Conservation (phyloP, 2,888 invertebrate genomes). For the Antheraea yamamai region DNA sequence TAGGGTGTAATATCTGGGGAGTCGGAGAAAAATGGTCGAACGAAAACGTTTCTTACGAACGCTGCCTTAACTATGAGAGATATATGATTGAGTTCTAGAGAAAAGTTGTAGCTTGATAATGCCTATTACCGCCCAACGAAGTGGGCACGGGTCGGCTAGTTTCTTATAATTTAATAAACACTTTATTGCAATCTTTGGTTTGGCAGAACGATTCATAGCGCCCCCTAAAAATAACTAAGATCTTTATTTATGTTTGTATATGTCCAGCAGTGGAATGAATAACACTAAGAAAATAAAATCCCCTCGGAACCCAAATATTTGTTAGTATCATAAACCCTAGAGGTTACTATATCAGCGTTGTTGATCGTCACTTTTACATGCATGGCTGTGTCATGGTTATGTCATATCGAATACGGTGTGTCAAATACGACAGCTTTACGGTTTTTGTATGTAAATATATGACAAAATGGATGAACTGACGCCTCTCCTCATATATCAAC, state of each 20-base stretch:
- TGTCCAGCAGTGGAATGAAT: neutral
- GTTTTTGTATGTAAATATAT: slow-evolving; percentile 61
- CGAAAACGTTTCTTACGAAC: no score
- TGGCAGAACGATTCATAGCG: neutral
- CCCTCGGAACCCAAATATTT: slow-evolving; percentile 12
- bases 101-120: no score
- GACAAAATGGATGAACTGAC: slow-evolving; percentile 53
- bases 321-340: neutral
- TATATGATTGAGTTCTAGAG: no score
- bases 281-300: neutral
- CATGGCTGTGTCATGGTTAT: slow-evolving; percentile 14
- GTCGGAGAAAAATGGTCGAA: no score
- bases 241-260: neutral
- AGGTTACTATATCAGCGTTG: slow-evolving; percentile 5
- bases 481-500: slow-evolving; percentile 51
- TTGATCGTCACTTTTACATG: slow-evolving; percentile 17
- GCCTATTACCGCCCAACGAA: no score
- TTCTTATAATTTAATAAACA: neutral
- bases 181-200: neutral
- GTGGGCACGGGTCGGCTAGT: no score
- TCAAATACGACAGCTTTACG: slow-evolving; percentile 61
- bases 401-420: slow-evolving; percentile 44
- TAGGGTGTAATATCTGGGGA: no score
- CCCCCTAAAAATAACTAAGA: neutral
- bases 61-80: no score